phyloP scores from a whole-genome alignment of 2,888 invertebrate species.

The Stegana nigrithorax region DNA sequence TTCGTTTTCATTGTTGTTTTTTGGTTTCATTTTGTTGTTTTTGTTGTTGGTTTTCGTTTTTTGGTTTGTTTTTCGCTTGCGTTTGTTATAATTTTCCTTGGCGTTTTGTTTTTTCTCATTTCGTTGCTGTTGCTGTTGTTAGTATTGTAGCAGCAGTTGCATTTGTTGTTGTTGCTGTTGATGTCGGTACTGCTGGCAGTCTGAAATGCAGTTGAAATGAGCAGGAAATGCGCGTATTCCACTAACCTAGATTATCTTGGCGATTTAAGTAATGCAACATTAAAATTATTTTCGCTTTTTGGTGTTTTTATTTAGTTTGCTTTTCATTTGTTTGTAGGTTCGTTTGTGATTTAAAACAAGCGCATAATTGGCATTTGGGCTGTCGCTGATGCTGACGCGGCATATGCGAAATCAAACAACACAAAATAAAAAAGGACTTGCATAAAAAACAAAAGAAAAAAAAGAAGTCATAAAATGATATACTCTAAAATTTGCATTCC shows the following conservation, averaged over 20 bases:
- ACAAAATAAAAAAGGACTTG: neutral
- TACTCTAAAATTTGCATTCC: too few species aligned
- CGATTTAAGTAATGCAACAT: slow-evolving; percentile 41
- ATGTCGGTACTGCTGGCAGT: too few species aligned
- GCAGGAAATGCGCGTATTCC: slow-evolving; percentile 57
- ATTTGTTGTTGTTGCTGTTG: too few species aligned
- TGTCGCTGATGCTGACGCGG: neutral
- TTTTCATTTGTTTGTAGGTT: neutral
- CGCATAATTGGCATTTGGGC: slow-evolving; percentile 13
- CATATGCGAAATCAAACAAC: neutral
- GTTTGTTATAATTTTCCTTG: neutral
- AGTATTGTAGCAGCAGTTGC: too few species aligned
- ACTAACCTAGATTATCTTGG: slow-evolving; percentile 54
- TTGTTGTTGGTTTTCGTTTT: neutral
- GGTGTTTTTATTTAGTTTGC: neutral
- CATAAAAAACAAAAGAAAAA: neutral
- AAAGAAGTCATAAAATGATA: neutral
- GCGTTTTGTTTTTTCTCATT: slow-evolving; percentile 16
- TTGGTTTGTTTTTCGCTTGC: neutral
- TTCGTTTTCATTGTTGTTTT: neutral
- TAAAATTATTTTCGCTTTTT: neutral
- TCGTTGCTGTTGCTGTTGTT: slow-evolving; percentile 40
- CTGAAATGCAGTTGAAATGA: slow-evolving; percentile 52
- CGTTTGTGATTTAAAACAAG: neutral
- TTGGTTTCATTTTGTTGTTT: slow-evolving; percentile 23